phyloP scores from a whole-genome alignment of 2,113 vertebrate species.

The Neodon shergylaensis region DNA sequence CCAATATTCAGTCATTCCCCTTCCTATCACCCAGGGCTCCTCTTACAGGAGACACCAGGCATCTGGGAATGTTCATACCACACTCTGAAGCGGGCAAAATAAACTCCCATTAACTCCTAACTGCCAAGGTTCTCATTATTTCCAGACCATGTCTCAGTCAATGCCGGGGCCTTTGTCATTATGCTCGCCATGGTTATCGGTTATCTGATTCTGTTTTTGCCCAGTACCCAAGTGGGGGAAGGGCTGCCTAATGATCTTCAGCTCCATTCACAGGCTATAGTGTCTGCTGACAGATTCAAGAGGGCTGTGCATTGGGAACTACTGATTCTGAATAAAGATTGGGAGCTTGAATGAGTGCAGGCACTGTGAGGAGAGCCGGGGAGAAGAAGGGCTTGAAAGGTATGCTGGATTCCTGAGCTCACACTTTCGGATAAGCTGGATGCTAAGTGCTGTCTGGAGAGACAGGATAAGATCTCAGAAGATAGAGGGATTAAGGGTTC shows the following conservation, averaged over 20 bases:
- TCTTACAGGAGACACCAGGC: not conserved
- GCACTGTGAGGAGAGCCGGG: not conserved
- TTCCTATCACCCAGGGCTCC: not conserved
- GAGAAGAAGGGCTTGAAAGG: not conserved
- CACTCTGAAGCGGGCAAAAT: not conserved
- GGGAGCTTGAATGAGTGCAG: not conserved
- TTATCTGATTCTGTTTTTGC: not conserved
- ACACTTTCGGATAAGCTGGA: not conserved
- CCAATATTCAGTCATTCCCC: not conserved
- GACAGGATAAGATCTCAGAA: slow-evolving; percentile 36
- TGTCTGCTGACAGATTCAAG: not conserved
- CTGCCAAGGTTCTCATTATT: not conserved
- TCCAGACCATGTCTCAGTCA: not conserved
- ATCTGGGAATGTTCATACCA: not conserved
- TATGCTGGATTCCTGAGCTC: not conserved
- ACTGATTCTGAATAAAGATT: not conserved
- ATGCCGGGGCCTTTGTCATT: not conserved
- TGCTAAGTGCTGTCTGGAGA: not conserved
- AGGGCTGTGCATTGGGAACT: not conserved
- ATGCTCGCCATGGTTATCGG: not conserved
- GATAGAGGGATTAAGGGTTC: slow-evolving; percentile 2
- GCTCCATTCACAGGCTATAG: not conserved
- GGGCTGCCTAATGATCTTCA: not conserved
- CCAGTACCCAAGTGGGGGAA: not conserved
- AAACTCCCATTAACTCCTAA: not conserved